These are phyloP conservation scores for Zaprionus vittiger DNA, from an alignment of 1,140 invertebrate genomes.

Conservation along the genomic window DNA sequence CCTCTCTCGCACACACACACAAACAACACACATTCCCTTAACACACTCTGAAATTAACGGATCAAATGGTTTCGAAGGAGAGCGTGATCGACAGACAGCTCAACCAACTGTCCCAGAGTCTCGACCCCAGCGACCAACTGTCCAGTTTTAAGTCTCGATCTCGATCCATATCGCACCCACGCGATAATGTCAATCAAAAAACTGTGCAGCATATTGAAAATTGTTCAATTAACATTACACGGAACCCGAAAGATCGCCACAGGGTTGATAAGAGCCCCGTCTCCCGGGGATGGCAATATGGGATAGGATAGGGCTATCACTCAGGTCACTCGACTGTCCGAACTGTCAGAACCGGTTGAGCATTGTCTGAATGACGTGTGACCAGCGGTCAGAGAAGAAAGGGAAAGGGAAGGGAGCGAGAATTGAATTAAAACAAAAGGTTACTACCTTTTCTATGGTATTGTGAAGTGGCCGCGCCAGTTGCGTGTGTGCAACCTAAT, in stretches of 20 bases:
- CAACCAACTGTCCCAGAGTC: background rate
- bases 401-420: constrained; percentile 38
- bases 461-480: constrained; percentile 49
- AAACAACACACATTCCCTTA: background rate
- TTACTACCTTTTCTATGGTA: constrained; percentile 39
- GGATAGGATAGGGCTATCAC: constrained; percentile 35
- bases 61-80: constrained; percentile 30
- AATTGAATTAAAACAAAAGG: constrained; percentile 79
- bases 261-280: constrained; percentile 47
- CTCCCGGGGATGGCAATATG: background rate
- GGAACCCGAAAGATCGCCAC: constrained; percentile 41
- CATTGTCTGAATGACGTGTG: constrained; percentile 66
- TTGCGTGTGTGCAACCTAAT: constrained; percentile 67
- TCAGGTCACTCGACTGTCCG: constrained; percentile 35
- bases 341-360: constrained; percentile 61
- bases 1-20: background rate
- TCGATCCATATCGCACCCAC: constrained; percentile 63
- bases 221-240: constrained; percentile 77
- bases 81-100: background rate
- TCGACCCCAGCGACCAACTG: constrained; percentile 24
- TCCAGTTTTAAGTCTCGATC: background rate
- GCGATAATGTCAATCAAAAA: constrained; percentile 82
- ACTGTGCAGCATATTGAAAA: constrained; percentile 60
- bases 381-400: constrained; percentile 64
- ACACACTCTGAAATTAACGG: constrained; percentile 40